Evolutionary conservation across 2,797 vertebrate species (phyloP), one percentile per base, ranked within the genome.

Genomic region (Gymnocypris eckloni): DNA sequence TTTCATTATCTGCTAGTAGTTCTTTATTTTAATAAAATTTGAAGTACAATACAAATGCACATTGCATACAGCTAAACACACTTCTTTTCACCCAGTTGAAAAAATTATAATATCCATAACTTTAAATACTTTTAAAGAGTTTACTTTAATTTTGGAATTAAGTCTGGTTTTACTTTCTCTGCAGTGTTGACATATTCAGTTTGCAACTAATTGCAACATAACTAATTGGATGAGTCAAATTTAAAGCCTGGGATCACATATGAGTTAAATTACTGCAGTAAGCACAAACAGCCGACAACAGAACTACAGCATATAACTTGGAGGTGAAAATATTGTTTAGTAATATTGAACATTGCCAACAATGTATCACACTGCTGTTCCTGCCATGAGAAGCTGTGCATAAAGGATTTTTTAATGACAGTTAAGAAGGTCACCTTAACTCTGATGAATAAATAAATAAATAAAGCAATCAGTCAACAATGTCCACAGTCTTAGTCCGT

Each of bases 401-500:
- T 78, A 16, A 43, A 13, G 39, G 6, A 22, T 54, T 6, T 71
- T 54, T 76, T 50, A 28, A 37, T 11, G 10, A 77, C 28, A 56
- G 10, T 20, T 56, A 54, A 77, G 52, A 56, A 41, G 20, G 52
- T 13, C 20, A 4, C 6, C 33, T 77, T 77, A 39, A 77, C 73
- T 22, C 16, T 54, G 28, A 39, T 8, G 22, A 78, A 78, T 78
- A 25, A 10, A 12, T n/a, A n/a, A 59, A 78, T 61, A 56, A 59
- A 78, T 59, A 9, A 10, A 15, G n/a, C n/a, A 12, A 56, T 77
- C 18, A 20, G 54, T 56, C 52, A 59, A 4, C 22, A 9, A 16
- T 25, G 33, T 59, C 37, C 16, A n/a, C 15, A n/a, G 52, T 89
- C 88, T 75, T 88, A 87, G 6, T 33, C 61, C 18, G 45, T 41